These are phyloP conservation scores for Elmis aenea DNA, from an alignment of 2,888 invertebrate genomes.

Conservation along the genomic window DNA sequence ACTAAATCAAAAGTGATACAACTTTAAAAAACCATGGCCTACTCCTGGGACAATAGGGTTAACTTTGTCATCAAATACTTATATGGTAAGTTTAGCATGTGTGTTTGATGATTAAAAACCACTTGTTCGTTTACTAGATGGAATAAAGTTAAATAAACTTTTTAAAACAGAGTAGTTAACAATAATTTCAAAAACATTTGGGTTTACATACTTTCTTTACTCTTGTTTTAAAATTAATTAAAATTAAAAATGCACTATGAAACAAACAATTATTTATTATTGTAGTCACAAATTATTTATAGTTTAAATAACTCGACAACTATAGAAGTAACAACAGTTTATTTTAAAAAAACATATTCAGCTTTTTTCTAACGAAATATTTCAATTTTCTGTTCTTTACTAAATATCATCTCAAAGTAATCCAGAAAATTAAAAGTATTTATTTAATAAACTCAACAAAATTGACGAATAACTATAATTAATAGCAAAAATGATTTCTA, in stretches of 20 bases:
- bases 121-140: conserved; percentile 9
- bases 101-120: conserved; percentile 5
- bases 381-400: no score
- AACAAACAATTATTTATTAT: no score
- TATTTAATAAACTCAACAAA: no score
- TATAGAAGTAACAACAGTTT: conserved; percentile 1
- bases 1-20: conserved; percentile 2
- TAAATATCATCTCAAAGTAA: no score
- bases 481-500: no score
- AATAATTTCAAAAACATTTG: conserved; percentile 2
- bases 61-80: conserved; percentile 76
- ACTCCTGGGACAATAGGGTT: conserved; percentile 80
- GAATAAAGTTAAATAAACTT: neutral
- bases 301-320: conserved; percentile 1
- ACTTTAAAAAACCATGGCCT: conserved; percentile 57
- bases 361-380: no score
- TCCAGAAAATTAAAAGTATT: no score
- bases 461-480: no score
- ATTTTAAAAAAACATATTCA: no score
- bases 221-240: conserved; percentile 3
- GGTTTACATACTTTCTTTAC: neutral
- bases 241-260: no score
- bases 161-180: neutral
- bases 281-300: no score
- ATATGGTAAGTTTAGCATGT: conserved; percentile 61